Evolutionary conservation across 2,888 invertebrate species (phyloP), one percentile per base, ranked within the genome.

Genomic region (Plagodis pulveraria): DNA sequence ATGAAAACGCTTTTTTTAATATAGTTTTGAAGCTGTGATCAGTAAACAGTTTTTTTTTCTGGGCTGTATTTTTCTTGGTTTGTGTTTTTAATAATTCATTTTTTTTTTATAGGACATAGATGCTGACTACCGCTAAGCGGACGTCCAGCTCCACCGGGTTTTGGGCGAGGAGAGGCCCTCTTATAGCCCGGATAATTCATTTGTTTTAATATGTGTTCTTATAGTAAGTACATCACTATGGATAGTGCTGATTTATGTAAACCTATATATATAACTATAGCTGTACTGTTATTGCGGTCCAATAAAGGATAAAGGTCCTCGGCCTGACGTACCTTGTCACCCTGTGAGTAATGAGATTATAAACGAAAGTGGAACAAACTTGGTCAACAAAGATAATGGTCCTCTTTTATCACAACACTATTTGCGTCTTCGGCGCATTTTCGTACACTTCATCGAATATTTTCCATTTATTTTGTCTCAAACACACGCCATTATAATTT

Each of bases 351-450:
- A 70, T 58, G 52, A 69, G 63, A 22, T 53, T 62, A 51, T 68
- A 76, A 77, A 81, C 76, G 72, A 77, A 85, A 84, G 78, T 84
- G 69, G 80, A 83, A 78, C 87, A 80, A 75, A 83, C 82, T 88
- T 77, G 73, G 77, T 83, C 81, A 88, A 85, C 85, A 88, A 75
- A 73, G 83, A 84, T 86, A 84, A 79, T 74, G 75, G 5, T 79
- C 76, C 58, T 62, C 60, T 74, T 83, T 86, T 40, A 22, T 36
- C 35, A 36, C 35, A 80, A 64, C 80, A 83, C 80, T 85, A 88
- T 90, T 90, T 90, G 77, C 88, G 87, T 66, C 84, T 81, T 38
- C 87, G 88, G 66, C 89, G 86, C 89, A 90, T 88, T 84, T 84
- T 83, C 65, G 65, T 63, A 61, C 73, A 78, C 74, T 72, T 36